Evolutionary conservation across 2,113 vertebrate genomes (phyloP).

Genomic region (Proterorhinus semilunaris): DNA sequence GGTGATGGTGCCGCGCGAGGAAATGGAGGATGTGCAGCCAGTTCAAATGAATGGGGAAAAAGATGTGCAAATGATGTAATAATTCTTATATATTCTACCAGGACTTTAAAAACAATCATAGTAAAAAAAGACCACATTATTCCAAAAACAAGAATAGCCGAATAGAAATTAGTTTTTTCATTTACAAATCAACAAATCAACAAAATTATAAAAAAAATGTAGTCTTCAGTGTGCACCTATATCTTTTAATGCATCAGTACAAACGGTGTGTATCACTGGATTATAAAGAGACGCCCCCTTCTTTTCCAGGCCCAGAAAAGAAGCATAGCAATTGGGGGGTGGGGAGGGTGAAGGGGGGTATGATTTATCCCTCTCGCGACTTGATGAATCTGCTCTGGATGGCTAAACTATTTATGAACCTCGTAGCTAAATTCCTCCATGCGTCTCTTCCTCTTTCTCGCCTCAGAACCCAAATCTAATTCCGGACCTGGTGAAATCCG

Average conservation of each 20-base stretch:
- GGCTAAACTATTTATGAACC: slow-evolving; percentile 84
- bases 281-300: slow-evolving; percentile 55
- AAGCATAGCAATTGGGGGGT: slow-evolving; percentile 29
- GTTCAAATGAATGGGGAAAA: slow-evolving; percentile 14
- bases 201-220: background rate
- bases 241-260: background rate
- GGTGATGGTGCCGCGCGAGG: slow-evolving; percentile 15
- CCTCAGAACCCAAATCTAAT: slow-evolving; percentile 78
- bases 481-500: slow-evolving; percentile 55
- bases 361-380: slow-evolving; percentile 78
- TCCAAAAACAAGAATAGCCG: too few species aligned
- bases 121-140: too few species aligned
- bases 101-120: too few species aligned
- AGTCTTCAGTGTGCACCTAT: background rate
- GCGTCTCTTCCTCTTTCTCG: slow-evolving; percentile 70
- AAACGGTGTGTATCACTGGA: slow-evolving; percentile 51
- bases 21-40: slow-evolving; percentile 19
- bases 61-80: slow-evolving; percentile 31
- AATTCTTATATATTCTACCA: too few species aligned
- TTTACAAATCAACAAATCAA: background rate
- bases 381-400: slow-evolving; percentile 82
- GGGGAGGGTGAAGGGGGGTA: slow-evolving; percentile 46
- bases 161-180: background rate
- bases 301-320: slow-evolving; percentile 43
- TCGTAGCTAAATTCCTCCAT: slow-evolving; percentile 78